Base-by-base conservation (phyloP, 2,888 invertebrate species). In the Nysson spinosus region DNA sequence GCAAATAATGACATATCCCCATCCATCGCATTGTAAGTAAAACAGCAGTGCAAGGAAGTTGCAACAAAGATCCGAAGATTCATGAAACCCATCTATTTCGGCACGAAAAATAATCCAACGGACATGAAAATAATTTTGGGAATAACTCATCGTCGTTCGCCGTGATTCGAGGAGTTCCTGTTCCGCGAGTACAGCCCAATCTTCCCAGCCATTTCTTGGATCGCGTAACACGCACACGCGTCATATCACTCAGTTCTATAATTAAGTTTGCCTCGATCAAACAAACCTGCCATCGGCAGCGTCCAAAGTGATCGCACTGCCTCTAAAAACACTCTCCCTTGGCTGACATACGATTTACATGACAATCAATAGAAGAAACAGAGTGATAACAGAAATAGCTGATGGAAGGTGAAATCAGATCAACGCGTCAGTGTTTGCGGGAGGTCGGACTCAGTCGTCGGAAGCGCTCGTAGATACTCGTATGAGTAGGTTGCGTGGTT, bases 401-500 rank as follows among this genome's bases (percentile, higher is more conserved):
- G 6, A 14, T 43, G 50, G 37, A n/a, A n/a, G n/a, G 52, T 50
- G 46, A 20, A 58, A 67, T 58, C 57, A 57, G 65, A 57, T 66
- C 57, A 58, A 56, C n/a, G 52, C 66, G 44, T 39, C 47, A 65
- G 30, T 17, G 35, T 24, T 57, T 37, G 30, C 40, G n/a, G n/a
- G n/a, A n/a, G n/a, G n/a, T n/a, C n/a, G n/a, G n/a, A n/a, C 28
- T 40, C 32, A 35, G 44, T 40, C 46, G 46, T 60, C 66, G 66
- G 66, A 34, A 37, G 52, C n/a, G 58, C 66, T 67, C 67, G 66
- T 66, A 34, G 49, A 65, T 49, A 66, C 54, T 67, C 67, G 66
- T 66, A 58, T 50, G 57, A 66, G 58, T 52, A 52, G 66, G 37
- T 61, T 54, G 58, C 66, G 66, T 58, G 66, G 39, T 34, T 44